Percentiles rank a stretch among this genome's conserved stretches.
phyloP scores from a whole-genome alignment of 1,140 invertebrate species.

The Colletes latitarsis region DNA sequence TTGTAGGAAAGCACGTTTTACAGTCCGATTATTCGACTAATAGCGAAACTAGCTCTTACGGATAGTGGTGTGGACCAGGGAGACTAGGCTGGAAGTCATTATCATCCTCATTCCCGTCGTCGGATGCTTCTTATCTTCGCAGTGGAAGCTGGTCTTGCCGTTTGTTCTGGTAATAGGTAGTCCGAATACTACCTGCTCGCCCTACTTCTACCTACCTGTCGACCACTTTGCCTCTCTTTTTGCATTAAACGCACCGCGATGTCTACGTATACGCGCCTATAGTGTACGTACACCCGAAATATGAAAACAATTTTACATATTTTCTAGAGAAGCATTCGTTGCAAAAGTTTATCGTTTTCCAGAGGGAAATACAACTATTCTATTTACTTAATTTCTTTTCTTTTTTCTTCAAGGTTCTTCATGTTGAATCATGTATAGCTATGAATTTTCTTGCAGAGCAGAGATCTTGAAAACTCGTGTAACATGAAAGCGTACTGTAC shows the following conservation, averaged over 20 bases:
- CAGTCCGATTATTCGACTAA: constrained; percentile 36
- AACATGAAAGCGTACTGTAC: too few relatives aligned
- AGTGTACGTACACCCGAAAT: too few relatives aligned
- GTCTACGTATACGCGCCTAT: neutral
- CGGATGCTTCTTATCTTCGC: constrained; percentile 50
- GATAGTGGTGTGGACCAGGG: neutral
- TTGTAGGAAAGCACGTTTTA: constrained; percentile 13
- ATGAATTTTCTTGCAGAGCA: too few relatives aligned
- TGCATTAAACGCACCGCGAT: neutral
- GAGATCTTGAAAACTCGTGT: too few relatives aligned
- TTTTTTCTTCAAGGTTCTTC: too few relatives aligned
- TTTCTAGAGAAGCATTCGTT: too few relatives aligned
- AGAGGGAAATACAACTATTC: too few relatives aligned
- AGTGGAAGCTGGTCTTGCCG: constrained; percentile 27
- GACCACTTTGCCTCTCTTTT: neutral
- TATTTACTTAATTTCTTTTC: too few relatives aligned
- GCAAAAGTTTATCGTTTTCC: too few relatives aligned
- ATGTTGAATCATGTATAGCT: too few relatives aligned
- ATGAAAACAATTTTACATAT: too few relatives aligned
- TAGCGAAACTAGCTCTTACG: neutral
- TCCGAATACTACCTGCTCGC: constrained; percentile 41
- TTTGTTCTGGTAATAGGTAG: constrained; percentile 58
- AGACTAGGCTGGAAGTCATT: constrained; percentile 33
- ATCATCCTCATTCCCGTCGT: constrained; percentile 43
- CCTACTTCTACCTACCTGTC: constrained; percentile 50